Evolutionary conservation across 2,888 invertebrate genomes (phyloP).

Genomic region (Trachelus tabidus): DNA sequence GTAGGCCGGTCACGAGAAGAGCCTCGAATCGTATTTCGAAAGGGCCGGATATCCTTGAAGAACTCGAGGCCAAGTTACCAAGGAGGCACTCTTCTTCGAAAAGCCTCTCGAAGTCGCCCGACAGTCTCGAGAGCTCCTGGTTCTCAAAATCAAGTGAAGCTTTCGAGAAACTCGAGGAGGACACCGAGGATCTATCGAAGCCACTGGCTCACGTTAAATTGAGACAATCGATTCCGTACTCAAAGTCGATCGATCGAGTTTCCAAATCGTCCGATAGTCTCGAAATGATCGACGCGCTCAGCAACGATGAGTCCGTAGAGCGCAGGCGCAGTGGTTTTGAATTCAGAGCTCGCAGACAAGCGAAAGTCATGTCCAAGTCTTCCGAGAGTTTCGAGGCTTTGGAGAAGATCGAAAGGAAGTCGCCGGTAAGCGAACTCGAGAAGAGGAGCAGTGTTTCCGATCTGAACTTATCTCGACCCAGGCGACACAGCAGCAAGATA

Average conservation of each 20-base stretch:
- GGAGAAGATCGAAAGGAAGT: slow-evolving; percentile 3
- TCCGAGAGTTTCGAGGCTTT: slow-evolving; percentile 52
- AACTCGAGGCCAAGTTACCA: slow-evolving; percentile 46
- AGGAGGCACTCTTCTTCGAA: slow-evolving; percentile 46
- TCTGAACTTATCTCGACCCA: slow-evolving; percentile 45
- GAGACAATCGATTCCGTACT: slow-evolving; percentile 34
- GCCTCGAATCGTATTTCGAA: slow-evolving; percentile 46
- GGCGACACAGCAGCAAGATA: slow-evolving; percentile 9
- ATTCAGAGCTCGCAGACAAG: slow-evolving; percentile 36
- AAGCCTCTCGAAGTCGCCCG: slow-evolving; percentile 53
- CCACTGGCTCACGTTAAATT: slow-evolving; percentile 41
- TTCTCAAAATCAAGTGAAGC: slow-evolving; percentile 57
- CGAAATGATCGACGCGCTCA: slow-evolving; percentile 48
- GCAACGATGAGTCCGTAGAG: slow-evolving; percentile 48
- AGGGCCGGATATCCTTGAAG: slow-evolving; percentile 53
- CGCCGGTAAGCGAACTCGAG: slow-evolving; percentile 32
- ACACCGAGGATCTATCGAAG: slow-evolving; percentile 36
- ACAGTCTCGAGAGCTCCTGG: slow-evolving; percentile 55
- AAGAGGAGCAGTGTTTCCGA: slow-evolving; percentile 58
- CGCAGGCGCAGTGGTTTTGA: slow-evolving; percentile 51
- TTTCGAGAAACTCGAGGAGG: slow-evolving; percentile 50
- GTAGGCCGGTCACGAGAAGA: slow-evolving; percentile 38
- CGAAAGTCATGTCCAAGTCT: slow-evolving; percentile 54
- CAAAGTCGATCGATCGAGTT: slow-evolving; percentile 54
- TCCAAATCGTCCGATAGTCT: slow-evolving; percentile 58